Percentiles rank a stretch among this genome's conserved stretches.
These are phyloP conservation scores for Vombatus ursinus DNA, from an alignment of 2,113 vertebrate species.

Conservation along the genomic window DNA sequence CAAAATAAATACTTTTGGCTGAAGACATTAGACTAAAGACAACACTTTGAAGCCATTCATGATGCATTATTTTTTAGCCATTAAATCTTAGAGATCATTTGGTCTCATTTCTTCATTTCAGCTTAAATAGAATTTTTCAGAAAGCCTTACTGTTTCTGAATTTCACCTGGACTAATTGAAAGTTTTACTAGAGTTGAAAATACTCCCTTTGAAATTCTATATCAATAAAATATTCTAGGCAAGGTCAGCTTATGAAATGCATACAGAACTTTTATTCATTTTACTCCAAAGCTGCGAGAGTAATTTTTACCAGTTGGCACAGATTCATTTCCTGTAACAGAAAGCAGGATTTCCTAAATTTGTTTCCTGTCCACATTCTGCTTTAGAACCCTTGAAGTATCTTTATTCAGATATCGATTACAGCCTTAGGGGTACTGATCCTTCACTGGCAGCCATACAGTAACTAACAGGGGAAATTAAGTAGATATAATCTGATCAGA, in stretches of 20 bases:
- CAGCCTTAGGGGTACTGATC: conserved; percentile 75
- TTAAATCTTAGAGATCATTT: background rate
- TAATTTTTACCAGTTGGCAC: conserved; percentile 82
- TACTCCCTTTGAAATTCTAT: conserved; percentile 80
- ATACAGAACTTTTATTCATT: conserved; percentile 73
- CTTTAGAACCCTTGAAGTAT: conserved; percentile 74
- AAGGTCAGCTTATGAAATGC: conserved; percentile 77
- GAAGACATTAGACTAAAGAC: background rate
- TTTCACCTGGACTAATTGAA: conserved; percentile 55
- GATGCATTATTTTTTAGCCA: background rate
- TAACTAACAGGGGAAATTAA: conserved; percentile 79
- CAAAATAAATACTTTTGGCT: conserved; percentile 49
- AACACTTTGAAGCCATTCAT: background rate
- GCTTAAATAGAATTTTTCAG: conserved; percentile 40
- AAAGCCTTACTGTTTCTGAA: conserved; percentile 56
- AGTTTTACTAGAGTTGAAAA: conserved; percentile 66
- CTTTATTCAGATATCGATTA: conserved; percentile 81
- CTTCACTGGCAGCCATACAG: conserved; percentile 75
- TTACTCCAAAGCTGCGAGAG: conserved; percentile 64
- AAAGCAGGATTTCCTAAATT: conserved; percentile 92
- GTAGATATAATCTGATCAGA: conserved; percentile 78
- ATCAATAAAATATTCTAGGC: conserved; percentile 76
- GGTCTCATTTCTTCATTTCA: background rate
- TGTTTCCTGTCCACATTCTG: conserved; percentile 83
- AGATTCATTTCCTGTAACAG: conserved; percentile 88